These are phyloP conservation scores for Rattus rattus DNA, from an alignment of 2,113 vertebrate species.

Conservation along the genomic window DNA sequence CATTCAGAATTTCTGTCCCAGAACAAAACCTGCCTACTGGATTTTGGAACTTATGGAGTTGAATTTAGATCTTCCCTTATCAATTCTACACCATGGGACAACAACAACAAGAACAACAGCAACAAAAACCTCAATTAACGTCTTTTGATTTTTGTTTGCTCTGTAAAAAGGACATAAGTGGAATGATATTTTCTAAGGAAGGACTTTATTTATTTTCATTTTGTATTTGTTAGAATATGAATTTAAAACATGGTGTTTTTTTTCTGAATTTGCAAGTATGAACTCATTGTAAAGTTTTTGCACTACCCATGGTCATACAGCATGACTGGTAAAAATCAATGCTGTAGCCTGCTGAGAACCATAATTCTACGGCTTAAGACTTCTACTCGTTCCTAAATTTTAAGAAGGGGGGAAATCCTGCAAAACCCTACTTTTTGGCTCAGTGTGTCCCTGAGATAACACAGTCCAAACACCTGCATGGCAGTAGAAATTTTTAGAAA, in stretches of 20 bases:
- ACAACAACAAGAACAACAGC: no score
- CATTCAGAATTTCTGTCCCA: not conserved
- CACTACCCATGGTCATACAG: not conserved
- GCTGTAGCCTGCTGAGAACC: not conserved
- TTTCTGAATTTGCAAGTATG: not conserved
- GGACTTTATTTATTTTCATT: not conserved
- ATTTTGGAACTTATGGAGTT: not conserved
- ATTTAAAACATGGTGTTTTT: not conserved
- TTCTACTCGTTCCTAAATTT: conserved; percentile 2
- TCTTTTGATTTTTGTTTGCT: not conserved
- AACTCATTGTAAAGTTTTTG: not conserved
- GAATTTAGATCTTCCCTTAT: not conserved
- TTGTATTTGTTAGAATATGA: not conserved
- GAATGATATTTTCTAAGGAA: not conserved
- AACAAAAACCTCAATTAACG: not conserved
- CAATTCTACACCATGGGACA: not conserved
- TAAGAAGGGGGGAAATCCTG: not conserved
- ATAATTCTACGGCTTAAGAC: not conserved
- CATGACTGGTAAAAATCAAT: not conserved
- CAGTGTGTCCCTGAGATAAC: conserved; percentile 24
- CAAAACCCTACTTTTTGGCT: conserved; percentile 10
- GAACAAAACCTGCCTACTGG: not conserved
- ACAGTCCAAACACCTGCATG: conserved; percentile 5
- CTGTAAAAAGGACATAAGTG: not conserved
- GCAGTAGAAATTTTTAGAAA: not conserved